phyloP scores from a whole-genome alignment of 2,888 invertebrate species.

The Anoncus sp. region DNA sequence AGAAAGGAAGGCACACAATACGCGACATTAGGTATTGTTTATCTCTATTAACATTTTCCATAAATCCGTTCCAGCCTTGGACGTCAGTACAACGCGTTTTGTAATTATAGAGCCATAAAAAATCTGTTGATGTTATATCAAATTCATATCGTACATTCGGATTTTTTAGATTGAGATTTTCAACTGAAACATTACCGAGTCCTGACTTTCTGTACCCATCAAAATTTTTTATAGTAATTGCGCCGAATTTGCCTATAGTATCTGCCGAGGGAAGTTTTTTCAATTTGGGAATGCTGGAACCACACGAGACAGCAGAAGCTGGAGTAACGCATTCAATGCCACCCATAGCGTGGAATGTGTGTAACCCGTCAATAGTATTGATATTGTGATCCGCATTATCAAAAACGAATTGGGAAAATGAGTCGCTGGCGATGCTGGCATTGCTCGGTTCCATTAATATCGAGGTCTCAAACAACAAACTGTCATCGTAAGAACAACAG shows the following conservation, averaged over 20 bases:
- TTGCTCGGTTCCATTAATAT: too few relatives aligned
- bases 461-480: too few relatives aligned
- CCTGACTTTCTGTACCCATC: not conserved
- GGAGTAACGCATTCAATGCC: conserved; percentile 13
- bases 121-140: not conserved
- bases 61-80: not conserved
- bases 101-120: not conserved
- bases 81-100: not conserved
- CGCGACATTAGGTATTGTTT: not conserved
- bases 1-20: not conserved
- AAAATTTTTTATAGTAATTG: too few relatives aligned
- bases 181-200: not conserved
- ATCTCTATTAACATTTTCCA: not conserved
- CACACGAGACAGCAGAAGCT: not conserved
- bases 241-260: not conserved
- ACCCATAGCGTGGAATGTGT: conserved; percentile 12
- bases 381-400: conserved; percentile 33
- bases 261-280: not conserved
- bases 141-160: not conserved
- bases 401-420: too few relatives aligned
- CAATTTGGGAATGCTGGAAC: not conserved
- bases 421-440: too few relatives aligned
- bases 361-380: conserved; percentile 15
- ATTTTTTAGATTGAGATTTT: not conserved
- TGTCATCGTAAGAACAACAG: too few relatives aligned